Base-by-base conservation (phyloP, 2,797 vertebrate species). In the Propithecus perrieri region DNA sequence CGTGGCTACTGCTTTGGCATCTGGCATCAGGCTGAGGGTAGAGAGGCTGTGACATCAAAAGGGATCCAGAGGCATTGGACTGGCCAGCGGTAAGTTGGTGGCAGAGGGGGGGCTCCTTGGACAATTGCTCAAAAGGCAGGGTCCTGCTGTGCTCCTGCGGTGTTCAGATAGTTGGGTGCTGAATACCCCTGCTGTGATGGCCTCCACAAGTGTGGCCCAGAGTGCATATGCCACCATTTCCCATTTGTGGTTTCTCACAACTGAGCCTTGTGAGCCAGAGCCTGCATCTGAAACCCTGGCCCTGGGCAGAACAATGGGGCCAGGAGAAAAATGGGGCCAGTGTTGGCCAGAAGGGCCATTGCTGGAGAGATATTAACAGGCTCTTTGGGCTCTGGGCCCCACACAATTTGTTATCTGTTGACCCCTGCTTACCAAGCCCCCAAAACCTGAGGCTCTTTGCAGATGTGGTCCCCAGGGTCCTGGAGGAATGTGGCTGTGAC, bases 381-480 rank as follows among this genome's bases (percentile, higher is more conserved):
- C 15, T 95, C 28, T 81, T 91, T 95, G 84, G 48, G 12, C 80
- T 92, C 55, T 55, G 41, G 55, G 63, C 12, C 8, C 0, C 41
- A 78, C 2, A n/a, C 30, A 83, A 24, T 89, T 89, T 61, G 75
- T 92, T 35, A 63, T 90, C 76, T 94, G 43, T 92, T 90, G 80
- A 84, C 20, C 11, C 1, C n/a, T 89, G 69, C 74, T 95, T 41
- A 78, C 33, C 61, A 86, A 61, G 80, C 20, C 30, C 43, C 17
- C 2, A 78, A 93, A 94, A 48, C 43, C 75, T 57, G 24, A 48
- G 78, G 33, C 38, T 96, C 12, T 84, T 85, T 63, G 57, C n/a
- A 89, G n/a, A 65, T 89, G 46, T 89, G 80, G 53, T 53, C 53
- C 55, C n/a, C 69, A 81, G 80, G 30, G 55, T 75, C 57, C 57